Evolutionary conservation across 2,888 invertebrate genomes (phyloP).

Genomic region (Mythimna impura): DNA sequence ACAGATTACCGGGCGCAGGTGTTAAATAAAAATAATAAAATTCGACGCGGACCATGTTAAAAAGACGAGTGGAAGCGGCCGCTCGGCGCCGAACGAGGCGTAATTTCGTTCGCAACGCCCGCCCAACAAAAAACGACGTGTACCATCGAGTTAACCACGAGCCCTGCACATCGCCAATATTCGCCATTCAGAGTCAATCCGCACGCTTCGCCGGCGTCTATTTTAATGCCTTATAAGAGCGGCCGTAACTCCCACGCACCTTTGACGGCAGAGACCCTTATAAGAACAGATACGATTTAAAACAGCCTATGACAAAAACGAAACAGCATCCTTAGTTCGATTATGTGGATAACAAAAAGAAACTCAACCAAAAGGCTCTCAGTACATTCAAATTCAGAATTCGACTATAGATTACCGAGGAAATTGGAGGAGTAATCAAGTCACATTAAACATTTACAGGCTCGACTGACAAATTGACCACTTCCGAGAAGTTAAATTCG

Average conservation of each 20-base stretch:
- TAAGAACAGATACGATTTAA: slow-evolving; percentile 54
- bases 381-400: slow-evolving; percentile 60
- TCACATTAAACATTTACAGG: slow-evolving; percentile 69
- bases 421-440: slow-evolving; percentile 68
- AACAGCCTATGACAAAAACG: slow-evolving; percentile 41
- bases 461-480: slow-evolving; percentile 75
- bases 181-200: slow-evolving; percentile 81
- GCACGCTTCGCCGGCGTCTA: slow-evolving; percentile 71
- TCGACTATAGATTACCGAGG: slow-evolving; percentile 57
- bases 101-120: slow-evolving; percentile 86
- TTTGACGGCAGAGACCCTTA: slow-evolving; percentile 58
- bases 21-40: slow-evolving; percentile 91
- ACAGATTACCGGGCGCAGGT: slow-evolving; percentile 90
- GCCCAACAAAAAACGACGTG: slow-evolving; percentile 82
- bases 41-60: slow-evolving; percentile 83
- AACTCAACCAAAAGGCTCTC: slow-evolving; percentile 23
- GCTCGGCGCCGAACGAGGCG: slow-evolving; percentile 87
- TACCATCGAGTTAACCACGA: slow-evolving; percentile 81
- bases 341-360: slow-evolving; percentile 43
- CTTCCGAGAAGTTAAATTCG: slow-evolving; percentile 79
- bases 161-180: slow-evolving; percentile 73
- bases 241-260: slow-evolving; percentile 68
- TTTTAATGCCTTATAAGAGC: slow-evolving; percentile 80
- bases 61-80: slow-evolving; percentile 86
- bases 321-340: slow-evolving; percentile 16